Evolutionary conservation across 2,888 invertebrate genomes (phyloP).

Genomic region (Melieria omissa): DNA sequence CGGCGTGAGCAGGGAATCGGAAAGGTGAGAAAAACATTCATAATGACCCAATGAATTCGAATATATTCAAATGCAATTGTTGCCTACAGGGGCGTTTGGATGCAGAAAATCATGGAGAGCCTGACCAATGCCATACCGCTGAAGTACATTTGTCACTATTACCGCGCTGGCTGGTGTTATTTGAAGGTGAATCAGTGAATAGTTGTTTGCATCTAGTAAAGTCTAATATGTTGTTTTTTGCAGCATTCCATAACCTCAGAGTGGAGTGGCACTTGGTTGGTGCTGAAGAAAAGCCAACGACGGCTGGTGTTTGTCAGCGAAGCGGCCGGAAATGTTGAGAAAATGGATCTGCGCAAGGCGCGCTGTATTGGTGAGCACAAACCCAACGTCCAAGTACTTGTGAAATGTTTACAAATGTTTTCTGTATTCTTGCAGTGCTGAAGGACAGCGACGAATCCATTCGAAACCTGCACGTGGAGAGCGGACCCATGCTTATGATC

Average conservation of each 20-base stretch:
- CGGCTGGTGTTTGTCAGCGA: conserved; percentile 63
- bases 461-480: conserved; percentile 70
- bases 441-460: conserved; percentile 74
- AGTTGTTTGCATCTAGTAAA: not conserved
- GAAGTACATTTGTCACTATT: conserved; percentile 77
- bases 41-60: not conserved
- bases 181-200: conserved; percentile 70
- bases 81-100: conserved; percentile 72
- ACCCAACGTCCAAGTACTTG: fast-evolving
- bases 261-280: conserved; percentile 84
- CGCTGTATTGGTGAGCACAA: conserved; percentile 75
- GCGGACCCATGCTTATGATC: conserved; percentile 74
- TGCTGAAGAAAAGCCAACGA: conserved; percentile 77
- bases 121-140: conserved; percentile 76
- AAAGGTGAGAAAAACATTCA: conserved; percentile 49
- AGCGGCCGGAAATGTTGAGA: conserved; percentile 69
- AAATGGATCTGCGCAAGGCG: conserved; percentile 82
- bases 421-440: conserved; percentile 67
- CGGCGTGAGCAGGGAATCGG: conserved; percentile 66
- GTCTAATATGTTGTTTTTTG: conserved; percentile 6
- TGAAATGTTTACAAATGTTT: not conserved
- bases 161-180: conserved; percentile 84
- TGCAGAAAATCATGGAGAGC: conserved; percentile 81
- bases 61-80: conserved; percentile 1
- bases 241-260: conserved; percentile 65